Evolutionary conservation across 2,797 vertebrate species (phyloP).

Genomic region (Amblyraja radiata): DNA sequence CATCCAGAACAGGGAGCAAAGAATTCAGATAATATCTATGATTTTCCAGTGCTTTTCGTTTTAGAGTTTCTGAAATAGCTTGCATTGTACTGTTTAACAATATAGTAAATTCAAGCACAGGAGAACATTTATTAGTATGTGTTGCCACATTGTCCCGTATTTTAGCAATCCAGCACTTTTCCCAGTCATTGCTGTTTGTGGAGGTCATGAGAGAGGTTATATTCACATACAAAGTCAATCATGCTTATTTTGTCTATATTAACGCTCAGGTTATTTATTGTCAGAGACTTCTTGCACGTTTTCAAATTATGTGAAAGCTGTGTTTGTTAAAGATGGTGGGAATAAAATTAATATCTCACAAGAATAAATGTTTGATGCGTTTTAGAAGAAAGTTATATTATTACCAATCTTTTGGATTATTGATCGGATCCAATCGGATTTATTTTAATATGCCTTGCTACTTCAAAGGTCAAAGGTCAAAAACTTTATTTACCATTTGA

Average conservation of each 20-base stretch:
- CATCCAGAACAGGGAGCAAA: neutral
- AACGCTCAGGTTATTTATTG: neutral
- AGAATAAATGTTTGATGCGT: neutral
- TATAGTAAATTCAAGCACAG: neutral
- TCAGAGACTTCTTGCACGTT: neutral
- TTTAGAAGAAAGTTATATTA: neutral
- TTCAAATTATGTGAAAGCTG: neutral
- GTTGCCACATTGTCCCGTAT: neutral
- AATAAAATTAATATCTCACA: neutral
- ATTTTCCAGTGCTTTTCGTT: neutral
- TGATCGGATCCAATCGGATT: neutral
- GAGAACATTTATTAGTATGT: neutral
- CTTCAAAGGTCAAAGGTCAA: no score
- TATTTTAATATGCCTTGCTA: neutral
- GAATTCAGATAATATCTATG: neutral
- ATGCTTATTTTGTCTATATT: neutral
- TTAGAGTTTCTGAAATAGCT: neutral
- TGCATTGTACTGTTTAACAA: constrained; percentile 19
- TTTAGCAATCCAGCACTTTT: constrained; percentile 15
- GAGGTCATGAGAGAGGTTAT: constrained; percentile 20
- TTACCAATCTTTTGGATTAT: neutral
- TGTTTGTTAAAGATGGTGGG: neutral
- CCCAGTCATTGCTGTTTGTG: neutral
- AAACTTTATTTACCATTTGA: no score
- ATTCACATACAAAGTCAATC: neutral